Conservation (phyloP, 1,140 invertebrate genomes). For the Trachymyrmex cornetzi region DNA sequence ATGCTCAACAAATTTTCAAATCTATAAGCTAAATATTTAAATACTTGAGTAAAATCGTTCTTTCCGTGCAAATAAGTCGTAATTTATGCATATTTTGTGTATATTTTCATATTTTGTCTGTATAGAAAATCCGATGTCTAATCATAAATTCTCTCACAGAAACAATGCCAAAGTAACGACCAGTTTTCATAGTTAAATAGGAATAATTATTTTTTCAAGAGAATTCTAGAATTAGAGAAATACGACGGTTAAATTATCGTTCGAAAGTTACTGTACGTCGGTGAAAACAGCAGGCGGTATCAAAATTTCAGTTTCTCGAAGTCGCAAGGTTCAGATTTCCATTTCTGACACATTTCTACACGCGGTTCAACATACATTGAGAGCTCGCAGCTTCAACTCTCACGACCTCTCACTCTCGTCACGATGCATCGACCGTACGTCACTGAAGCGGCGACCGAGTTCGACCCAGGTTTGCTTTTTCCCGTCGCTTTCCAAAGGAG, state of each 20-base stretch:
- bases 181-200: neutral
- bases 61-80: too few species aligned
- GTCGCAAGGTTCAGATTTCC: neutral
- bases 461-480: slow-evolving; percentile 34
- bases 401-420: slow-evolving; percentile 58
- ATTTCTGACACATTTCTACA: slow-evolving; percentile 26
- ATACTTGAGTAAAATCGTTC: too few species aligned
- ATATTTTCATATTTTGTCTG: too few species aligned
- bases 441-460: neutral
- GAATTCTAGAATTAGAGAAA: neutral
- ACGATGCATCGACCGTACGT: slow-evolving; percentile 26
- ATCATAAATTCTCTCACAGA: neutral
- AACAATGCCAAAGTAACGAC: neutral
- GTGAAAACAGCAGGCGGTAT: neutral
- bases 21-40: too few species aligned
- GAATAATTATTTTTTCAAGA: neutral
- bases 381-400: slow-evolving; percentile 39
- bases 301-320: slow-evolving; percentile 17
- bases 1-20: too few species aligned
- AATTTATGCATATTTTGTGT: too few species aligned
- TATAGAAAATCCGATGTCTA: too few species aligned
- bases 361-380: neutral
- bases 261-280: neutral
- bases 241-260: neutral
- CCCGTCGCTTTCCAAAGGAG: slow-evolving; percentile 49